Evolutionary conservation across 2,113 vertebrate genomes (phyloP).

Genomic region (Alethe castanea): DNA sequence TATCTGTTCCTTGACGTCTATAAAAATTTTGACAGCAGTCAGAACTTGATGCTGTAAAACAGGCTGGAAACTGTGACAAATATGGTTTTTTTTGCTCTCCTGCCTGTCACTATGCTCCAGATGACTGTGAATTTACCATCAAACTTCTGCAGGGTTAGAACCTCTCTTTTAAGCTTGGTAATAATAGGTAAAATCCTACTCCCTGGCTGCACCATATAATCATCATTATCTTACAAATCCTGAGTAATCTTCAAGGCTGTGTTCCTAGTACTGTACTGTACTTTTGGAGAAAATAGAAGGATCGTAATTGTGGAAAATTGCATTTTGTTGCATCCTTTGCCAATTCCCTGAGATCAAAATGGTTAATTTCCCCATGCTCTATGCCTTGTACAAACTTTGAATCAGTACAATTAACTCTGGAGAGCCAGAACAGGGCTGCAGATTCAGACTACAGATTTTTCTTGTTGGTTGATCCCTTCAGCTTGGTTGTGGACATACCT

Average conservation of each 20-base stretch:
- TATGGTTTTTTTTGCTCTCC: neutral
- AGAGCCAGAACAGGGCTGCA: neutral
- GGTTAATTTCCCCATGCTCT: neutral
- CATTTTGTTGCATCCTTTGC: neutral
- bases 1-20: neutral
- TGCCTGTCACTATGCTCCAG: neutral
- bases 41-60: neutral
- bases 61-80: neutral
- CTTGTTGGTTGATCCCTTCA: neutral
- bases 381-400: neutral
- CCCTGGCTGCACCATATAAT: neutral
- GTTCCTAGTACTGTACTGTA: neutral
- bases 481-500: neutral
- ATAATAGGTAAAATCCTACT: neutral
- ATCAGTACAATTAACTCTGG: neutral
- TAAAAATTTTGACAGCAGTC: neutral
- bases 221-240: neutral
- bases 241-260: neutral
- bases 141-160: neutral
- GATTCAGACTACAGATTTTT: neutral
- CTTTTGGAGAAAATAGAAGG: neutral
- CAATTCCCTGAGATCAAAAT: neutral
- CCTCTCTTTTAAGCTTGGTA: neutral
- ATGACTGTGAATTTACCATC: neutral
- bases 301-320: neutral